A percentile compares a stretch with the other conserved stretches of the same genome.
Conservation (phyloP, 2,797 vertebrate genomes). For the Anolis apletophallus region DNA sequence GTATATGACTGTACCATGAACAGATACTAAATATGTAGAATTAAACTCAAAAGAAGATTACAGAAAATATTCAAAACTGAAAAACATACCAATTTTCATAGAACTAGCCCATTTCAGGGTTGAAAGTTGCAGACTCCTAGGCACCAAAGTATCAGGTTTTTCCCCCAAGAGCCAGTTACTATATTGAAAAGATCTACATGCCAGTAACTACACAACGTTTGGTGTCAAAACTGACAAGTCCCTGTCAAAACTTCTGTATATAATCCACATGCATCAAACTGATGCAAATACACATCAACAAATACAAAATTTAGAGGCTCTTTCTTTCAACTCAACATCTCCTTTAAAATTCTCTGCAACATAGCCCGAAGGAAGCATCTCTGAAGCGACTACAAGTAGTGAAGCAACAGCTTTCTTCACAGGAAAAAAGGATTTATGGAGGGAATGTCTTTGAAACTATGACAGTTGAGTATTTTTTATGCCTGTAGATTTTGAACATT, state of each 20-base stretch:
- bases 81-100: not conserved
- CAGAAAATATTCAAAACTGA: not conserved
- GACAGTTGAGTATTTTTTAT: not conserved
- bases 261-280: not conserved
- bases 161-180: fast-evolving
- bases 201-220: not conserved
- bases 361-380: not conserved
- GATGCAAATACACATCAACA: not conserved
- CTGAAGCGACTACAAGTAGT: not conserved
- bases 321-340: not conserved
- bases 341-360: not conserved
- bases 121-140: not conserved
- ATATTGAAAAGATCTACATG: not conserved
- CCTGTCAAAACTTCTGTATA: not conserved
- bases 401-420: not conserved
- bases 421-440: not conserved
- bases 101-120: not conserved
- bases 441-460: not conserved
- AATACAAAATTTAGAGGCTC: not conserved
- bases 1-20: not conserved
- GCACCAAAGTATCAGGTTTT: not conserved
- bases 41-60: not conserved
- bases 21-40: not conserved
- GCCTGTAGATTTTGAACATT: not conserved
- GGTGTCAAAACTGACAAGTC: not conserved